Evolutionary conservation across 1,140 invertebrate genomes (phyloP).

Genomic region (Zaprionus inermis): DNA sequence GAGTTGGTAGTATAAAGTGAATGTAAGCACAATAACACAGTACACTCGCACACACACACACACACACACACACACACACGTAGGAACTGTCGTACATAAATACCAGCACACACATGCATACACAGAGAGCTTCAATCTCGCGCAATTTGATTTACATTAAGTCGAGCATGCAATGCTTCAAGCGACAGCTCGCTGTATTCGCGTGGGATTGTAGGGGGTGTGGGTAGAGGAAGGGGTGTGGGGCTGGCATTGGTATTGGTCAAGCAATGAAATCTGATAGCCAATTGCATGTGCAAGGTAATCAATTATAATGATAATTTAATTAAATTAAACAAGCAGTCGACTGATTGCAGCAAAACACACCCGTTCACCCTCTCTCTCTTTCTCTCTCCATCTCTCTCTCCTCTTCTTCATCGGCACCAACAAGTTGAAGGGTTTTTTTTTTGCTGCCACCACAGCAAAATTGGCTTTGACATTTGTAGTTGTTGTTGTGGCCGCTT

Average conservation of each 20-base stretch:
- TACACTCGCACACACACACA: not conserved
- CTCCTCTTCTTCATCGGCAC: not conserved
- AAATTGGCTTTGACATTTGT: constrained; percentile 1
- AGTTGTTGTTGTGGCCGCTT: constrained; percentile 9
- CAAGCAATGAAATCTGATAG: not conserved
- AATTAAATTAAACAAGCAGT: constrained; percentile 69
- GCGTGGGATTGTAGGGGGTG: no score
- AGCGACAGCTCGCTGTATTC: not conserved
- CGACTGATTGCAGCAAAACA: constrained; percentile 35
- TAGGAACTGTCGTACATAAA: not conserved
- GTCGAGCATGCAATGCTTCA: constrained; percentile 12
- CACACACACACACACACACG: not conserved
- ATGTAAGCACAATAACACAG: not conserved
- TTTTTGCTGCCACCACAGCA: not conserved
- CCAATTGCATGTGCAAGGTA: constrained; percentile 44
- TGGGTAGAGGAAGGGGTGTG: not conserved
- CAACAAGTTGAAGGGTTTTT: not conserved
- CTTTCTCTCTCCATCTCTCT: not conserved
- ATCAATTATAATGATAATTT: constrained; percentile 75
- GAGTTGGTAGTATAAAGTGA: not conserved
- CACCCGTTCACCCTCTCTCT: no score
- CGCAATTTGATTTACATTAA: constrained; percentile 40
- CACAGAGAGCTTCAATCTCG: constrained; percentile 1
- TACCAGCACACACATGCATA: not conserved
- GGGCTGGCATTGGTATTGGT: not conserved